Evolutionary conservation across 1,140 invertebrate genomes (phyloP), one percentile per base, ranked within the genome.

Genomic region (Halictus rubicundus): DNA sequence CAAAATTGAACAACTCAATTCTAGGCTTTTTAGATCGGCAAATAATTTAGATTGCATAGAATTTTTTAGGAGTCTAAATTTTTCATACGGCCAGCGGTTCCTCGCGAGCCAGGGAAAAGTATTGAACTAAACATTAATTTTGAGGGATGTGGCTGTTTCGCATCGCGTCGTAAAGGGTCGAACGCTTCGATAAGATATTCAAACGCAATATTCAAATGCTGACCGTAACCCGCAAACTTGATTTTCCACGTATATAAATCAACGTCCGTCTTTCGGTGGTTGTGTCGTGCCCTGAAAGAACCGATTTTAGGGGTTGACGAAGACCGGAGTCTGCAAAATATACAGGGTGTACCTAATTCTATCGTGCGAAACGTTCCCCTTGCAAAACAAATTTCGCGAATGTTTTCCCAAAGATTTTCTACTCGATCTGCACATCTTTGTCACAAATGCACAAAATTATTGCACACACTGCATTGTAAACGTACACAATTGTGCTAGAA

Each of bases 121-220:
- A 57, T 57, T 57, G 8, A 57, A 57, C 8, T 23, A n/a, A 52
- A 52, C 49, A 52, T 52, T 21, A 52, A 73, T 21, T 19, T 39
- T 54, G 2, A 16, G 39, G 8, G n/a, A 25, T 66, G 46, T 66
- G 39, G 25, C 32, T 4, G 21, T 14, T 46, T 46, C 23, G 21
- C 42, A 42, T n/a, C 21, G 4, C 12, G 2, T 54, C 5, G 32
- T 21, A 61, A 78, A 39, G 63, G 61, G 27, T 16, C 46, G 14
- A 70, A 78, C 64, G 76, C 27, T 54, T 16, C 8, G 49, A 27
- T 85, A 84, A 90, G 81, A 88, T 90, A 90, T 90, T 90, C 88
- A 88, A 90, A 90, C 81, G 81, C 70, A 89, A 90, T 90, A 90
- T 90, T 90, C 89, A 90, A 90, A 90, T 89, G 85, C 79, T 84